These are phyloP conservation scores for Hydriomena furcata DNA, from an alignment of 2,888 invertebrate species.

Conservation along the genomic window DNA sequence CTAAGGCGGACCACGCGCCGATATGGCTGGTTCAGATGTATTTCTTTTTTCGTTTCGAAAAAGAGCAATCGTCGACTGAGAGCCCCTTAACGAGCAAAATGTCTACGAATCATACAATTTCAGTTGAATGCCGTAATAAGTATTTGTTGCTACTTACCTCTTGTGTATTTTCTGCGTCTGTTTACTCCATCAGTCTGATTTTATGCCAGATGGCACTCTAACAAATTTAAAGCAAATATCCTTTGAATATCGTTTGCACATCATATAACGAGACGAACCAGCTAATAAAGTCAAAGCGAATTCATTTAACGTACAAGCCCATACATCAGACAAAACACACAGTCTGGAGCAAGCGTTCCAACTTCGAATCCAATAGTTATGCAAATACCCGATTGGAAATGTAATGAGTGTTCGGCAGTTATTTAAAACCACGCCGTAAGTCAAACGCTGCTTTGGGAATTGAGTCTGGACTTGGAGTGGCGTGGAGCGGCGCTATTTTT, in stretches of 20 bases:
- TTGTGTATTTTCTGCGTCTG: no score
- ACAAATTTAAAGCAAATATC: not conserved
- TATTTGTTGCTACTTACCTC: no score
- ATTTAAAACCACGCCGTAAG: conserved; percentile 80
- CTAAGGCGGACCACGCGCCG: no score
- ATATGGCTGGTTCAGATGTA: no score
- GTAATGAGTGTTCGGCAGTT: conserved; percentile 81
- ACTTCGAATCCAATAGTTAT: conserved; percentile 81
- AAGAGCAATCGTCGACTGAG: no score
- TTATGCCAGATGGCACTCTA: no score
- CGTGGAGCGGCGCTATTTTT: conserved; percentile 42
- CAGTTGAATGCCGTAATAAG: no score
- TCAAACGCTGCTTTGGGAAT: conserved; percentile 74
- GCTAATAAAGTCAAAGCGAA: conserved; percentile 42
- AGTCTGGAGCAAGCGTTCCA: conserved; percentile 47
- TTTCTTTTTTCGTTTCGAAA: no score
- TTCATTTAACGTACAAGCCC: conserved; percentile 68
- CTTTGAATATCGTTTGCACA: conserved; percentile 21
- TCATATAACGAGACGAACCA: conserved; percentile 23
- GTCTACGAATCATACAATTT: no score
- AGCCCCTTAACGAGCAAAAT: no score
- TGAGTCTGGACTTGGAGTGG: conserved; percentile 43
- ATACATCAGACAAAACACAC: conserved; percentile 79
- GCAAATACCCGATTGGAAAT: conserved; percentile 75
- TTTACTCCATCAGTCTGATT: no score